Percentiles rank a stretch among this genome's conserved stretches.
These are phyloP conservation scores for Nestor notabilis DNA, from an alignment of 2,113 vertebrate genomes.

Conservation along the genomic window DNA sequence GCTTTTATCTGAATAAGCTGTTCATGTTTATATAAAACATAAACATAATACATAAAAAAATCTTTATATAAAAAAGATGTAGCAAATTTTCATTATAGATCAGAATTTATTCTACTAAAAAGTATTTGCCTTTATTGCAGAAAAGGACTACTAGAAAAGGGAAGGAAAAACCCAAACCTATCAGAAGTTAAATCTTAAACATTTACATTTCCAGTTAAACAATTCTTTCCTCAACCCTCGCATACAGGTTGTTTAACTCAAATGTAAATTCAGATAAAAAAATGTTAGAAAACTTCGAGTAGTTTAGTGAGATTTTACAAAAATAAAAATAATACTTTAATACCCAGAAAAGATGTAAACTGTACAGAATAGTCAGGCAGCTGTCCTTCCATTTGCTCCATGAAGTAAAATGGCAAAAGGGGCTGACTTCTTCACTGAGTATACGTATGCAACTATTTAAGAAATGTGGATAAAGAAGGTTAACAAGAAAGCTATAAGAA, in stretches of 20 bases:
- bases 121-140: background rate
- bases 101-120: background rate
- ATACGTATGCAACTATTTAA: background rate
- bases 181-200: background rate
- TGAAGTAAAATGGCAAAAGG: background rate
- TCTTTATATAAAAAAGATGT: background rate
- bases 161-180: background rate
- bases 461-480: background rate
- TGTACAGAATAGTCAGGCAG: background rate
- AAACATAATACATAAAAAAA: background rate
- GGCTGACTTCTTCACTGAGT: background rate
- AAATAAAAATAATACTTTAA: background rate
- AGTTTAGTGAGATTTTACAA: background rate
- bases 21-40: background rate
- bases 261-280: background rate
- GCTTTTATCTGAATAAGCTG: background rate
- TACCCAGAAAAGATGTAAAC: rapidly evolving
- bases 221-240: background rate
- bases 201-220: background rate
- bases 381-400: background rate
- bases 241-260: background rate
- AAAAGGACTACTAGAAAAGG: background rate
- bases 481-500: background rate
- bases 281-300: background rate
- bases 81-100: background rate